phyloP scores from a whole-genome alignment of 2,797 vertebrate species.

The Delichon dasypus region DNA sequence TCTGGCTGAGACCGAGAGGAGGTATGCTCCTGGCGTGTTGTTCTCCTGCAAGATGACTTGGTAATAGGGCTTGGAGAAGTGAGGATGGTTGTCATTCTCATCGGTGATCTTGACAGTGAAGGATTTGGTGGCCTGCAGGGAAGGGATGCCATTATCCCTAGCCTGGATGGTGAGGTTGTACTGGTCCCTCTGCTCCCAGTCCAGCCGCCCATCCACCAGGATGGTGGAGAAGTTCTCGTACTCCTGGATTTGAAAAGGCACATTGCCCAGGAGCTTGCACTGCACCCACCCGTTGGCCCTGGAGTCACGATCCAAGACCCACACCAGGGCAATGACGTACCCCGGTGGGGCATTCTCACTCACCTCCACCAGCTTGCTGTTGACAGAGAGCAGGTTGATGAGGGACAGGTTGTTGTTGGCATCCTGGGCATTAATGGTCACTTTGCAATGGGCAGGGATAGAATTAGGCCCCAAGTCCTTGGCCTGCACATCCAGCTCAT shows the following conservation, averaged over 20 bases:
- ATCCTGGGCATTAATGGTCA: too few relatives aligned
- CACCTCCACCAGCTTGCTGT: constrained; percentile 97
- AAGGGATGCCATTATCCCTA: constrained; percentile 90
- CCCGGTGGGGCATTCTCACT: constrained; percentile 93
- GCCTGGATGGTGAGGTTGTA: constrained; percentile 97
- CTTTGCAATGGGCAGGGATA: too few relatives aligned
- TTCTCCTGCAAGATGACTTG: too few relatives aligned
- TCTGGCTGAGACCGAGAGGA: too few relatives aligned
- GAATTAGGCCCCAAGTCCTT: too few relatives aligned
- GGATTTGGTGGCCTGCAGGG: constrained; percentile 91
- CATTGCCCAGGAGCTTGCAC: constrained; percentile 92
- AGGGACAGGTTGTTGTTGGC: too few relatives aligned
- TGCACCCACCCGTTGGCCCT: constrained; percentile 96
- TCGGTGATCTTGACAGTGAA: too few relatives aligned
- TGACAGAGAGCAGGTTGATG: too few relatives aligned
- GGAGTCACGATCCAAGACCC: constrained; percentile 93
- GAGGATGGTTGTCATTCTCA: too few relatives aligned
- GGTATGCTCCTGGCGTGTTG: too few relatives aligned
- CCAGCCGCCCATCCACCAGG: constrained; percentile 91
- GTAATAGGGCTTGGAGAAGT: too few relatives aligned
- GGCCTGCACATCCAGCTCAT: too few relatives aligned
- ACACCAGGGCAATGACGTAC: constrained; percentile 94
- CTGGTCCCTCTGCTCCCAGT: constrained; percentile 94
- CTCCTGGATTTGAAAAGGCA: constrained; percentile 94
- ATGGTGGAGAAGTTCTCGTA: constrained; percentile 98